Conservation (phyloP, 2,113 vertebrate species). For the Protomyctophum bolini region DNA sequence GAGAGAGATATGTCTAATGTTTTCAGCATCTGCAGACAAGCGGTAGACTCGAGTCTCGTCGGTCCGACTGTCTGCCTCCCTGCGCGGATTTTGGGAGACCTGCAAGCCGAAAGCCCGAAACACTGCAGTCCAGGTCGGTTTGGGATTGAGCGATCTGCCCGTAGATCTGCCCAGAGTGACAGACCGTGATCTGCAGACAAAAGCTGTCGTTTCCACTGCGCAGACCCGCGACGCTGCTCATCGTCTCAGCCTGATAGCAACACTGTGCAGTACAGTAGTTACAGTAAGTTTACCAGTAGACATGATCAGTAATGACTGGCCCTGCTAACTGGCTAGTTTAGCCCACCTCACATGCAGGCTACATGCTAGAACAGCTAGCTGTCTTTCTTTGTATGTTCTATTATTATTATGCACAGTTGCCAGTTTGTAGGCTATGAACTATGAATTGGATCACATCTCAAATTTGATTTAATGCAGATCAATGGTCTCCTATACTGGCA, state of each 20-base stretch:
- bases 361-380: not conserved
- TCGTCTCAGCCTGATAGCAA: conserved; percentile 50
- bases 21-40: conserved; percentile 63
- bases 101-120: conserved; percentile 37
- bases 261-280: conserved; percentile 61
- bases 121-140: conserved; percentile 38
- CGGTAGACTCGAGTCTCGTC: conserved; percentile 56
- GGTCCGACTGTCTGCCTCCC: conserved; percentile 38
- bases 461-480: conserved; percentile 28
- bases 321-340: conserved; percentile 65
- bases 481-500: conserved; percentile 20
- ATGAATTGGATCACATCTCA: conserved; percentile 40
- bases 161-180: conserved; percentile 15
- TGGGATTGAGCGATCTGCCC: conserved; percentile 39
- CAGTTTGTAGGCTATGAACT: no score
- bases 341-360: conserved; percentile 31
- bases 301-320: conserved; percentile 51
- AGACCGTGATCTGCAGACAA: conserved; percentile 7
- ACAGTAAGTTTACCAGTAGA: conserved; percentile 72
- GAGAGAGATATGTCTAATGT: conserved; percentile 56
- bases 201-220: conserved; percentile 26
- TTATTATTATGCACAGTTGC: not conserved
- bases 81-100: conserved; percentile 47
- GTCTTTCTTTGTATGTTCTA: not conserved
- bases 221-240: conserved; percentile 47